Percentiles rank a stretch among this genome's conserved stretches.
Evolutionary conservation across 2,888 invertebrate species (phyloP).

Genomic region (Heteropelma amictum): DNA sequence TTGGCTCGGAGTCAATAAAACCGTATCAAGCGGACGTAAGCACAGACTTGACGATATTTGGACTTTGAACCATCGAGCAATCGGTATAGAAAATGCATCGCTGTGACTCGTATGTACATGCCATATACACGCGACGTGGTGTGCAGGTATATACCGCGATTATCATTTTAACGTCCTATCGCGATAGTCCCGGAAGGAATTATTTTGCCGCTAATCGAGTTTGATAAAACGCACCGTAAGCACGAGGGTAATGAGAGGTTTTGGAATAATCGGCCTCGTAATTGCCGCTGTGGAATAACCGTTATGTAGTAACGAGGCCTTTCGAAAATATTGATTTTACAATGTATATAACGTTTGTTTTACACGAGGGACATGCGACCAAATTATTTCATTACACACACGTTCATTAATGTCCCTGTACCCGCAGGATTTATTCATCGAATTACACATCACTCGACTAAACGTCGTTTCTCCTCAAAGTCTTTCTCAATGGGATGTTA

Average conservation of each 20-base stretch:
- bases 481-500: no score
- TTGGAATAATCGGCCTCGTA: slow-evolving; percentile 38
- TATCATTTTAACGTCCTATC: slow-evolving; percentile 6
- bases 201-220: slow-evolving; percentile 56
- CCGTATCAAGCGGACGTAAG: no score
- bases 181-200: slow-evolving; percentile 49
- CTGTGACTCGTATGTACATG: no score
- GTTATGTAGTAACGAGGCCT: slow-evolving; percentile 27
- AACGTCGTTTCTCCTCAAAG: no score
- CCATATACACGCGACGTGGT: no score
- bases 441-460: no score
- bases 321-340: not conserved
- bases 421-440: no score
- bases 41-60: no score
- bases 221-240: slow-evolving; percentile 19
- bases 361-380: slow-evolving; percentile 19
- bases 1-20: no score
- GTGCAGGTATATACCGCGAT: not conserved
- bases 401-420: slow-evolving; percentile 4
- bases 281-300: slow-evolving; percentile 19
- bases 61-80: no score
- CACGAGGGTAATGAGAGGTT: slow-evolving; percentile 43
- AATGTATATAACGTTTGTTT: not conserved
- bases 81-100: no score
- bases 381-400: slow-evolving; percentile 32